Evolutionary conservation across 2,888 invertebrate genomes (phyloP), one percentile per base, ranked within the genome.

Genomic region (Sminthurides aquaticus): DNA sequence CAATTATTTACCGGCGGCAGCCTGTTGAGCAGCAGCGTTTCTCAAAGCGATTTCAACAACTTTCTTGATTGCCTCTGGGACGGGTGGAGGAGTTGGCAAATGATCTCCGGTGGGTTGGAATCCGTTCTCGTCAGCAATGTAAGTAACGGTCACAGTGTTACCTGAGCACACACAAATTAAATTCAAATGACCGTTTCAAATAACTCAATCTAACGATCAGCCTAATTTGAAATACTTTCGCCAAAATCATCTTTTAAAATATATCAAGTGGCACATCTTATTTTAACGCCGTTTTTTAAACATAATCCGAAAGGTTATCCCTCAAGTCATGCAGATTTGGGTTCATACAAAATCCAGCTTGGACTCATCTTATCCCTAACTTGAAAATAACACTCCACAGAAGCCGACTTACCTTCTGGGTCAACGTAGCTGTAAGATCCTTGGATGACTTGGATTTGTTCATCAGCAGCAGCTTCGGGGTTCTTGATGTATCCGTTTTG

Each of bases 11-110:
- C n/a, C n/a, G n/a, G n/a, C n/a, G n/a, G n/a, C n/a, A n/a, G 52
- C 52, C 20, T 49, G n/a, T 49, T 49, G 60, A 28, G 28, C 49
- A 8, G 18, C 60, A 27, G 60, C 60, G 27, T 49, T 52, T 5
- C 52, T n/a, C 52, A 56, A 60, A 27, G 60, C 63, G 49, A 64
- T 55, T 27, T 57, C 67, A n/a, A 67, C 48, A 27, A 56, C n/a
- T 18, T 57, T 54, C 49, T 64, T 57, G 60, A 67, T 67, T 22
- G 60, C 72, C 66, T 67, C 71, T 57, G 73, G 73, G 59, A 73
- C 70, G 69, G 73, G 73, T 56, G 73, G 73, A 27, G 71, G 65
- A 20, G 73, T 73, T 59, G 73, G 73, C 2, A 74, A 52, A 67
- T 72, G 72, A 3, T 67, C 69, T 15, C 71, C 71, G 59, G 18